Conservation (phyloP, 2,797 vertebrate genomes). For the Furcifer pardalis region DNA sequence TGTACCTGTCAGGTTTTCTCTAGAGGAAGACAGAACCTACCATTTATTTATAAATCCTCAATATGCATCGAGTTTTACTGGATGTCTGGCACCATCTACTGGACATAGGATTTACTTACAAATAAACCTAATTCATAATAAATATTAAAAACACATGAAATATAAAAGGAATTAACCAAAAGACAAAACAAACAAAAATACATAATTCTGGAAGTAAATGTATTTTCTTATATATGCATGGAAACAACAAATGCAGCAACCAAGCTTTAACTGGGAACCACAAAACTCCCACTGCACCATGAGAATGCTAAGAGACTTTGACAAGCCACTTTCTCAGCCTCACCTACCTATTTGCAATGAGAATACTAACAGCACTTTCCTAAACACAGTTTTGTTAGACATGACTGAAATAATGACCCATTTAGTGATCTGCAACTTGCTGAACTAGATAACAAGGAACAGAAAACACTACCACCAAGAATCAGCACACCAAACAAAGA, state of each 20-base stretch:
- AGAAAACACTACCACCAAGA: neutral
- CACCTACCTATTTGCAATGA: neutral
- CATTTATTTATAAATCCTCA: accelerated
- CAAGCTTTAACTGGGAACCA: neutral
- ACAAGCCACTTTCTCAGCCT: neutral
- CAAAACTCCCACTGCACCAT: neutral
- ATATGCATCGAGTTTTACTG: accelerated
- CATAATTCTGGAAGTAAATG: neutral
- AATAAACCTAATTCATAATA: neutral
- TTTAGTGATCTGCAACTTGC: neutral
- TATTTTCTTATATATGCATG: neutral
- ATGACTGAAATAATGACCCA: neutral
- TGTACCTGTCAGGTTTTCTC: neutral
- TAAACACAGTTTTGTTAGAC: neutral
- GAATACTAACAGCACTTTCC: neutral
- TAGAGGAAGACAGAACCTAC: accelerated
- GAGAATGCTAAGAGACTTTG: neutral
- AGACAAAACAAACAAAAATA: neutral
- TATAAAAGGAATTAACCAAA: neutral
- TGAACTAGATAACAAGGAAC: neutral
- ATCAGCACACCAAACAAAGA: neutral
- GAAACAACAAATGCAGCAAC: neutral
- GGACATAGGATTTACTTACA: constrained; percentile 9
- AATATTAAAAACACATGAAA: neutral
- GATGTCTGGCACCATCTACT: constrained; percentile 60